These are phyloP conservation scores for Stomorhina lunata DNA, from an alignment of 2,888 invertebrate genomes.

Conservation along the genomic window DNA sequence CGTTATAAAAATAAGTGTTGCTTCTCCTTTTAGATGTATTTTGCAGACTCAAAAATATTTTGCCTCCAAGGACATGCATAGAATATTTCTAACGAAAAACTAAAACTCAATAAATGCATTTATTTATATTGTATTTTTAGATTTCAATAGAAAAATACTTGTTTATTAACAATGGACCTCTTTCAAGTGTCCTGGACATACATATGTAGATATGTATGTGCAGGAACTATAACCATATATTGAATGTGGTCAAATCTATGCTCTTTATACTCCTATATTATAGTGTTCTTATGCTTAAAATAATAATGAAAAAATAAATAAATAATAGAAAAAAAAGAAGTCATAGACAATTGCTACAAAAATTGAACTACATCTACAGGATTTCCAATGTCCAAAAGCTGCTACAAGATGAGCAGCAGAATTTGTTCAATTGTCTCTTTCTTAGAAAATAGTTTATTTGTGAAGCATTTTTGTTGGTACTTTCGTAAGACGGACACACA, in stretches of 20 bases:
- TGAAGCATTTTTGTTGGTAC: slow-evolving; percentile 21
- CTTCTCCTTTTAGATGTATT: too few species aligned
- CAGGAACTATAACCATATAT: too few species aligned
- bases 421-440: slow-evolving; percentile 19
- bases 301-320: not conserved
- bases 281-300: too few species aligned
- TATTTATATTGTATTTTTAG: too few species aligned
- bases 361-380: slow-evolving; percentile 1
- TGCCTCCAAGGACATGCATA: too few species aligned
- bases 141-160: not conserved
- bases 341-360: slow-evolving; percentile 10
- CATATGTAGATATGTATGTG: too few species aligned
- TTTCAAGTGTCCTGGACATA: not conserved
- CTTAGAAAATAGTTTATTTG: slow-evolving; percentile 17
- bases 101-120: too few species aligned
- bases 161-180: not conserved
- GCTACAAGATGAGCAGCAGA: not conserved
- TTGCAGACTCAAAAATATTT: too few species aligned
- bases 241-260: not conserved
- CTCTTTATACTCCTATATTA: too few species aligned
- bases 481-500: not conserved
- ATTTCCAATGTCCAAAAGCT: not conserved
- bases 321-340: not conserved
- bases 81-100: too few species aligned
- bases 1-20: too few species aligned